phyloP scores from a whole-genome alignment of 2,113 vertebrate species.

The Cyprinus carpio region DNA sequence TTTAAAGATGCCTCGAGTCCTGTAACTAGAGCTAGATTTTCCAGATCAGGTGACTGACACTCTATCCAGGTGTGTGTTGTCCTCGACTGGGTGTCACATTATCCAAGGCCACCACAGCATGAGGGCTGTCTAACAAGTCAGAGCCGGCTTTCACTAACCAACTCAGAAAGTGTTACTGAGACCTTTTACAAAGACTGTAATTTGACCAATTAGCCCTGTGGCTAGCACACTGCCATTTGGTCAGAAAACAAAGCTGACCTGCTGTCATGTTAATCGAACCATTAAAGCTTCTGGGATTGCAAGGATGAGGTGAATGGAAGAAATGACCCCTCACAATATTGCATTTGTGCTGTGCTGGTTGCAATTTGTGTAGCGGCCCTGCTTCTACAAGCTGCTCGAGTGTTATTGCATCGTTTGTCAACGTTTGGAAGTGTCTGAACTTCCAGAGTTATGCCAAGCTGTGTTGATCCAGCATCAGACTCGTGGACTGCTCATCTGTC shows the following conservation, averaged over 20 bases:
- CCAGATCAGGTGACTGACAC: slow-evolving; percentile 62
- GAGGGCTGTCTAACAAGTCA: slow-evolving; percentile 52
- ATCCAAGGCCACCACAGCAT: slow-evolving; percentile 44
- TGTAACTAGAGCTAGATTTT: slow-evolving; percentile 57
- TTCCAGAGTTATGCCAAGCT: slow-evolving; percentile 7
- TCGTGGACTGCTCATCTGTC: slow-evolving; percentile 41
- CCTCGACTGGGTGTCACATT: slow-evolving; percentile 51
- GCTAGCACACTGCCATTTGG: slow-evolving; percentile 44
- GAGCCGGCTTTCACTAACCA: slow-evolving; percentile 55
- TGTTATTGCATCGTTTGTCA: slow-evolving; percentile 36
- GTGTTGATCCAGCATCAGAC: slow-evolving; percentile 47
- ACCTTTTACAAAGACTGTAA: slow-evolving; percentile 61
- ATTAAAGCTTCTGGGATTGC: background rate
- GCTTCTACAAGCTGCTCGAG: background rate
- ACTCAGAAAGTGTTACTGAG: slow-evolving; percentile 59
- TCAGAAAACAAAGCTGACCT: slow-evolving; percentile 51
- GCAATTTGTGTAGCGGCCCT: background rate
- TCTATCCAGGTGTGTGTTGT: slow-evolving; percentile 55
- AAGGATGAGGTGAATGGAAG: background rate
- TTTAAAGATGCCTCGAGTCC: slow-evolving; percentile 37
- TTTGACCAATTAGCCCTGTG: slow-evolving; percentile 61
- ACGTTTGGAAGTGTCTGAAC: slow-evolving; percentile 7
- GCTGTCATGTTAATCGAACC: slow-evolving; percentile 26
- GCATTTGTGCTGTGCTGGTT: background rate
- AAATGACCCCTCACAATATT: background rate